Evolutionary conservation across 2,888 invertebrate genomes (phyloP).

Genomic region (Hypomecis atomaria): DNA sequence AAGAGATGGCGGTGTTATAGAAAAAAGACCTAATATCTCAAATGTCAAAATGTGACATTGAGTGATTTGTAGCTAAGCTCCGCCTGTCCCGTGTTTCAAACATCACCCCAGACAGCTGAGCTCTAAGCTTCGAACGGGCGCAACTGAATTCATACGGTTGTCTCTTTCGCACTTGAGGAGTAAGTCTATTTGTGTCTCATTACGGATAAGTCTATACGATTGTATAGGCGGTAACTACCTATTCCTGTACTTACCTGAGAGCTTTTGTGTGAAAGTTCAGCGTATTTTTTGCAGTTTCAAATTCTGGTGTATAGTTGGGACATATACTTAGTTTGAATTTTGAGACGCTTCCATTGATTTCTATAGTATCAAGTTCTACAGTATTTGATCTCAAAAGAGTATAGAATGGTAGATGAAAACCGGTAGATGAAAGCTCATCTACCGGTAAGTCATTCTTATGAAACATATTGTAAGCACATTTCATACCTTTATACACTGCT

Average conservation of each 20-base stretch:
- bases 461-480: too few relatives aligned
- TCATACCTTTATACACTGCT: background rate
- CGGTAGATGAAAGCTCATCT: too few relatives aligned
- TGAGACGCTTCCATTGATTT: conserved; percentile 31
- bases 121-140: conserved; percentile 78
- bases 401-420: too few relatives aligned
- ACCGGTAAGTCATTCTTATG: too few relatives aligned
- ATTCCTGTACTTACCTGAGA: conserved; percentile 81
- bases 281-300: conserved; percentile 74
- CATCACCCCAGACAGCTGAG: conserved; percentile 85
- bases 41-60: conserved; percentile 86
- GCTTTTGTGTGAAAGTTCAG: conserved; percentile 84
- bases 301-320: conserved; percentile 63
- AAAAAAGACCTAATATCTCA: conserved; percentile 86
- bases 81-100: conserved; percentile 86
- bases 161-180: conserved; percentile 65
- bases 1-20: conserved; percentile 81
- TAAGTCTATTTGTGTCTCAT: conserved; percentile 65
- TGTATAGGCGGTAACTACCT: conserved; percentile 78
- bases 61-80: conserved; percentile 86
- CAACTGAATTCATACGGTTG: conserved; percentile 70
- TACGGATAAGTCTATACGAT: conserved; percentile 73
- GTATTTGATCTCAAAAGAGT: conserved; percentile 1
- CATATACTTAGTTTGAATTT: conserved; percentile 35
- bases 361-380: background rate